These are phyloP conservation scores for Struthidea cinerea DNA, from an alignment of 2,113 vertebrate genomes.

Conservation along the genomic window DNA sequence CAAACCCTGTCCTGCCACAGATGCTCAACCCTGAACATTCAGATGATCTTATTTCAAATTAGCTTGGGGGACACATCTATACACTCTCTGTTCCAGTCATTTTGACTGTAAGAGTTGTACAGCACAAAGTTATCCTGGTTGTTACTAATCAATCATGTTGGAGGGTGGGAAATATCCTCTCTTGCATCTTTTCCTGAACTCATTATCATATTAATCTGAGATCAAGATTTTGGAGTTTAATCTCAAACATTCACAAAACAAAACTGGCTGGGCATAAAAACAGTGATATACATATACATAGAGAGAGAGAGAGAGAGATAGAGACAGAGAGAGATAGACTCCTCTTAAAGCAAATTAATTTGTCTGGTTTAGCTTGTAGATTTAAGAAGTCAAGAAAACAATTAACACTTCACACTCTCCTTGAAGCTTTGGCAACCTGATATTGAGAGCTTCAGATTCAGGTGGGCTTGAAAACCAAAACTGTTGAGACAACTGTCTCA, in stretches of 20 bases:
- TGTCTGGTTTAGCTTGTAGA: background rate
- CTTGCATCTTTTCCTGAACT: background rate
- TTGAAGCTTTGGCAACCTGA: background rate
- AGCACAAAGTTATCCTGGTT: background rate
- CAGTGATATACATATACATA: fast-evolving
- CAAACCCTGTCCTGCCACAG: background rate
- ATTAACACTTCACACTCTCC: background rate
- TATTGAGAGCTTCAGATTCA: background rate
- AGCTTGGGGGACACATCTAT: background rate
- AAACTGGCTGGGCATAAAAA: background rate
- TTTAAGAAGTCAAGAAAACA: background rate
- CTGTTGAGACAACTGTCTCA: background rate
- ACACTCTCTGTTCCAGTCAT: too few species aligned
- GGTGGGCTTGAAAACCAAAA: background rate
- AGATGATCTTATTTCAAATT: background rate
- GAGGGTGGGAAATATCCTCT: background rate
- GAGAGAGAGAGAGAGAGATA: fast-evolving
- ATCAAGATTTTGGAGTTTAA: background rate
- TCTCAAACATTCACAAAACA: background rate
- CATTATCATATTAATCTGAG: background rate
- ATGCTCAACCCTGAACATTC: background rate
- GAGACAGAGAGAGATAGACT: background rate
- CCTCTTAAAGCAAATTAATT: background rate
- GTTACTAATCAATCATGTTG: background rate
- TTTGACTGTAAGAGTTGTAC: background rate